Conservation (phyloP, 2,888 invertebrate genomes). For the Petrophora chlorosata region DNA sequence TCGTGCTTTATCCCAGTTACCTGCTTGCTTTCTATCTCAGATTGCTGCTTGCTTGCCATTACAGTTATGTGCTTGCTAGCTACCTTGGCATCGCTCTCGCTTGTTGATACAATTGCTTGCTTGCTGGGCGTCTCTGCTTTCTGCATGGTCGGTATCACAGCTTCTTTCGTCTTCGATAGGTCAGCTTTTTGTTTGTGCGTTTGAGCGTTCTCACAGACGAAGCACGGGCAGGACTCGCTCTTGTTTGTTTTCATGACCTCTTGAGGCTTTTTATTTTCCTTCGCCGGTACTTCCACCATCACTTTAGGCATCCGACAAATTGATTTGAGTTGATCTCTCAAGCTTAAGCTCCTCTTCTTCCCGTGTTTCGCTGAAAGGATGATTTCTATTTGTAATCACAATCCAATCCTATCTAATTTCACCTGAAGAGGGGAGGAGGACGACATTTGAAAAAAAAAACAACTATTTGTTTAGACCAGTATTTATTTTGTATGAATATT, state of each 20-base stretch:
- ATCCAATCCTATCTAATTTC: slow-evolving; percentile 33
- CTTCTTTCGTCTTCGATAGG: background rate
- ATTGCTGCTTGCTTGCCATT: too few species aligned
- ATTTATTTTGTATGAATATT: too few species aligned
- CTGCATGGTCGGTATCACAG: too few species aligned
- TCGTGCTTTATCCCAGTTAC: too few species aligned
- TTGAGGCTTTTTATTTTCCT: background rate
- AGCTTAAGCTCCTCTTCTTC: slow-evolving; percentile 46
- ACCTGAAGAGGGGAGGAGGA: background rate
- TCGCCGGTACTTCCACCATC: slow-evolving; percentile 29
- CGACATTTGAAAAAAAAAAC: too few species aligned
- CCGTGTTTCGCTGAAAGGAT: slow-evolving; percentile 62
- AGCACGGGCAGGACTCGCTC: background rate
- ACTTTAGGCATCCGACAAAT: slow-evolving; percentile 37
- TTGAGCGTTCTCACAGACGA: background rate
- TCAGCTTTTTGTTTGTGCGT: background rate
- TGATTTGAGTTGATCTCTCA: slow-evolving; percentile 43
- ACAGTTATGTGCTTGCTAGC: too few species aligned
- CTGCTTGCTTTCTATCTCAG: too few species aligned
- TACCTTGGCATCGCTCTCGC: too few species aligned
- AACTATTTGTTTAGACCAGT: too few species aligned
- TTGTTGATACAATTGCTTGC: too few species aligned
- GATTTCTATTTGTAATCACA: slow-evolving; percentile 49
- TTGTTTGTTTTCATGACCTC: background rate
- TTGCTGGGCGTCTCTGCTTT: too few species aligned